Conservation (phyloP, 2,797 vertebrate species). For the Squalus acanthias region DNA sequence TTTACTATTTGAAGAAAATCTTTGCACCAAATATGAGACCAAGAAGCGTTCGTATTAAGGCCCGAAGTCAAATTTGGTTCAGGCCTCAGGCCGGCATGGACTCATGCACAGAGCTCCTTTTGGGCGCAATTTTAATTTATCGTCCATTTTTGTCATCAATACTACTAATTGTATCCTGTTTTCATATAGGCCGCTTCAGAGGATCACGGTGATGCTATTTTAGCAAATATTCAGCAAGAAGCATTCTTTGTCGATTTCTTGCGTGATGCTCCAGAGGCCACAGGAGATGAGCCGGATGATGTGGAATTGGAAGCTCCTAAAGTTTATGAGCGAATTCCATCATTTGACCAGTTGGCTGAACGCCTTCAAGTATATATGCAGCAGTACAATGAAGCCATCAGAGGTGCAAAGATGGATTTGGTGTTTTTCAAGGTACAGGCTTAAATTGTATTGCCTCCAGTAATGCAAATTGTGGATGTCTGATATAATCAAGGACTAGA, state of each 20-base stretch:
- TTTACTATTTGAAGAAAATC: not conserved
- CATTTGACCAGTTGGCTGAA: constrained; percentile 61
- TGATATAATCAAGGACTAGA: not conserved
- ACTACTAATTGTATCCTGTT: not conserved
- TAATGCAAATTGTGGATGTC: not conserved
- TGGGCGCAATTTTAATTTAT: not conserved
- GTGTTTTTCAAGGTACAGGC: constrained; percentile 72
- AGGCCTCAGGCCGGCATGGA: not conserved
- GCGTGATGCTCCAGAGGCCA: constrained; percentile 61
- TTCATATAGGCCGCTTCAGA: constrained; percentile 57
- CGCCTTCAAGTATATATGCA: constrained; percentile 62
- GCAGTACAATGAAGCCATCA: constrained; percentile 70
- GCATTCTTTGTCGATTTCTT: constrained; percentile 74
- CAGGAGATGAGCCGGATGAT: constrained; percentile 66
- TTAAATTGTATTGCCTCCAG: not conserved
- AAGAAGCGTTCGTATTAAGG: not conserved
- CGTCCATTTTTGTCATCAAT: not conserved
- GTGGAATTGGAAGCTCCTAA: constrained; percentile 65
- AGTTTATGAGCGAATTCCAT: constrained; percentile 70
- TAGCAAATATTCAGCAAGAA: constrained; percentile 54
- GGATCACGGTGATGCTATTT: constrained; percentile 59
- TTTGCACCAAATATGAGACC: not conserved
- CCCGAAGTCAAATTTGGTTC: not conserved
- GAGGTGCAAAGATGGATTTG: constrained; percentile 70
- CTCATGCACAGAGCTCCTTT: not conserved